Conservation (phyloP, 2,888 invertebrate species). For the Sphaerophoria taeniata region DNA sequence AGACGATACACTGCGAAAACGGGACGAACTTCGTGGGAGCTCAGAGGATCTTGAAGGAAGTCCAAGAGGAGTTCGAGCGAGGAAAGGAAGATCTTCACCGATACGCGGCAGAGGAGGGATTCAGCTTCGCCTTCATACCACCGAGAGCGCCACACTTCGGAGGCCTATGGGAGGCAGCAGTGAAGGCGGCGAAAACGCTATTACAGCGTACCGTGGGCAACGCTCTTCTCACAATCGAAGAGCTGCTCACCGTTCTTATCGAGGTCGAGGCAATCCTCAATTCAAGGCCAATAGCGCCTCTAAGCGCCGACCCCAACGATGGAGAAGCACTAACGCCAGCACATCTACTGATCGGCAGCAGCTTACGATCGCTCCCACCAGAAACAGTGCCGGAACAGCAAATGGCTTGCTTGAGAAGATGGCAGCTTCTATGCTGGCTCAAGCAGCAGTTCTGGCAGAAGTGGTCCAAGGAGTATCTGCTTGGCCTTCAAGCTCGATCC, state of each 20-base stretch:
- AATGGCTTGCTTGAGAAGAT: conserved; percentile 6
- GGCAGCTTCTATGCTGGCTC: conserved; percentile 46
- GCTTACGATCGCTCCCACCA: too few relatives aligned
- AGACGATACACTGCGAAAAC: conserved; percentile 62
- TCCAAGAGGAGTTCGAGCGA: conserved; percentile 31
- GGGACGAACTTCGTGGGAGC: conserved; percentile 62
- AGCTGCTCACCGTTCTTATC: conserved; percentile 44
- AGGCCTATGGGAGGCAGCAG: too few relatives aligned
- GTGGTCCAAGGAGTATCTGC: conserved; percentile 43
- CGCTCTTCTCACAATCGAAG: conserved; percentile 35
- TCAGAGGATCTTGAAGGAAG: conserved; percentile 14
- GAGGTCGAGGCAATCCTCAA: conserved; percentile 67
- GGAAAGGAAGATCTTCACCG: conserved; percentile 29
- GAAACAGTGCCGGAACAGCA: too few relatives aligned
- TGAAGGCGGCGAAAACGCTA: conserved; percentile 62
- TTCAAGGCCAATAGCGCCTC: background rate
- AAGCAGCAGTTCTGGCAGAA: conserved; percentile 49
- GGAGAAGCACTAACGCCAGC: conserved; percentile 69
- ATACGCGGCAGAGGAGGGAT: background rate
- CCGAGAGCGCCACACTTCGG: too few relatives aligned
- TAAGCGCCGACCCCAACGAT: conserved; percentile 22
- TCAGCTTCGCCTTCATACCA: conserved; percentile 59
- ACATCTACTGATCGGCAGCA: conserved; percentile 30
- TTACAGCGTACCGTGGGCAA: conserved; percentile 12
- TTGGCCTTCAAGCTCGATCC: too few relatives aligned